Evolutionary conservation across 2,797 vertebrate species (phyloP).

Genomic region (Malacoraja senta): DNA sequence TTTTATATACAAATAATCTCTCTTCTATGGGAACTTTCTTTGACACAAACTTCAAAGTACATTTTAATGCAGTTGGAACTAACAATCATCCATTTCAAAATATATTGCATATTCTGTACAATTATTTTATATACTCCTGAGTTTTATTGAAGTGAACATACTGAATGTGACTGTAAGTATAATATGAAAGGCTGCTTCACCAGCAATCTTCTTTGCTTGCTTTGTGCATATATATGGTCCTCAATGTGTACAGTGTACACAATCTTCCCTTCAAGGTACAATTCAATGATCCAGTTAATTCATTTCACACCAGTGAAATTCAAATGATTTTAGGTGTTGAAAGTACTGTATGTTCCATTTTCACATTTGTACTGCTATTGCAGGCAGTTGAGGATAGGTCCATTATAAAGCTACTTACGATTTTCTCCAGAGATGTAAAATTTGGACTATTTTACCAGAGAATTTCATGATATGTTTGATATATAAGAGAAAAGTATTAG

Average conservation of each 20-base stretch:
- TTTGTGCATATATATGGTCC: neutral
- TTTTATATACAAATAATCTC: neutral
- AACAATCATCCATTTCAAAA: neutral
- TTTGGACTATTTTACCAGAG: neutral
- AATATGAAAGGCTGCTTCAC: neutral
- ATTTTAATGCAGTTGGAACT: neutral
- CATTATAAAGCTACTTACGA: neutral
- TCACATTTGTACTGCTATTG: neutral
- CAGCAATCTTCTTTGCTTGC: neutral
- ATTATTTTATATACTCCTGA: neutral
- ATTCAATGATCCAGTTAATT: conserved; percentile 12
- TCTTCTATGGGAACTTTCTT: neutral
- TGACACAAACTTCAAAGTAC: neutral
- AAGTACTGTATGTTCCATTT: neutral
- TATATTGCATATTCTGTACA: neutral
- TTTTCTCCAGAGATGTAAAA: neutral
- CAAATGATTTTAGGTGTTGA: neutral
- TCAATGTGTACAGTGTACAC: neutral
- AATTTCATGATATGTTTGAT: neutral
- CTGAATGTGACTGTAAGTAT: neutral
- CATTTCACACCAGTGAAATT: neutral
- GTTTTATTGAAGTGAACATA: neutral
- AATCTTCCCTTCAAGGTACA: neutral
- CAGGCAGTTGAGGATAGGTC: neutral
- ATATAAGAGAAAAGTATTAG: neutral